Percentiles rank a stretch among this genome's conserved stretches.
phyloP scores from a whole-genome alignment of 2,113 vertebrate species.

The Syngnathus floridae region DNA sequence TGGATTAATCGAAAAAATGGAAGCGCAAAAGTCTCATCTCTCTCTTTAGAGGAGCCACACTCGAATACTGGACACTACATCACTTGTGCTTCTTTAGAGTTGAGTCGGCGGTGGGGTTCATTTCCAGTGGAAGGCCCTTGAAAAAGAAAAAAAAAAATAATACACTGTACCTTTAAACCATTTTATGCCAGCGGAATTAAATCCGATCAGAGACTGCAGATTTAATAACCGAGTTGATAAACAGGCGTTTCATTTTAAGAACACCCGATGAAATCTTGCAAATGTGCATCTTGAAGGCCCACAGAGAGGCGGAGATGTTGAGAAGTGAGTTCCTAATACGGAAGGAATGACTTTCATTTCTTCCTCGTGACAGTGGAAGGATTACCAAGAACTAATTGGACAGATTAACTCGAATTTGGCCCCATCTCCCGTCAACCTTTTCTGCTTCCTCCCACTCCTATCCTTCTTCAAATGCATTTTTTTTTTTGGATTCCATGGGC shows the following conservation, averaged over 20 bases:
- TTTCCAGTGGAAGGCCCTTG: slow-evolving; percentile 22
- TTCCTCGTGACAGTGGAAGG: slow-evolving; percentile 55
- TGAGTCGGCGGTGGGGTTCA: slow-evolving; percentile 11
- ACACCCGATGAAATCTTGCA: slow-evolving; percentile 5
- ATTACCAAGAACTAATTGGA: slow-evolving; percentile 66
- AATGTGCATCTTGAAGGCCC: slow-evolving; percentile 31
- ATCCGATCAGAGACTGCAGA: too few relatives aligned
- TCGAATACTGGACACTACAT: background rate
- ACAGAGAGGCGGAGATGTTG: slow-evolving; percentile 9
- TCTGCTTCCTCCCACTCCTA: slow-evolving; percentile 11
- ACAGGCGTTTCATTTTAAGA: too few relatives aligned
- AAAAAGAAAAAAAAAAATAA: background rate
- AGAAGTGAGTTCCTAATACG: slow-evolving; percentile 14
- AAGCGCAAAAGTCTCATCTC: slow-evolving; percentile 42
- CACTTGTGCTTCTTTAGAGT: slow-evolving; percentile 26
- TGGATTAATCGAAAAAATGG: slow-evolving; percentile 52
- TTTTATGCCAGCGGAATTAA: background rate
- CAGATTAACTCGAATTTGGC: slow-evolving; percentile 63
- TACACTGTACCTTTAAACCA: background rate
- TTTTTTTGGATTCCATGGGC: background rate
- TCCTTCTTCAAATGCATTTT: slow-evolving; percentile 7
- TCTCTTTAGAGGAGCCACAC: background rate
- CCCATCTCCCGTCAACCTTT: slow-evolving; percentile 53
- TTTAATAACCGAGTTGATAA: background rate
- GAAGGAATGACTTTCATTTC: slow-evolving; percentile 40